Percentiles rank a stretch among this genome's conserved stretches.
Conservation (phyloP, 2,888 invertebrate species). For the Epinotia bilunana region DNA sequence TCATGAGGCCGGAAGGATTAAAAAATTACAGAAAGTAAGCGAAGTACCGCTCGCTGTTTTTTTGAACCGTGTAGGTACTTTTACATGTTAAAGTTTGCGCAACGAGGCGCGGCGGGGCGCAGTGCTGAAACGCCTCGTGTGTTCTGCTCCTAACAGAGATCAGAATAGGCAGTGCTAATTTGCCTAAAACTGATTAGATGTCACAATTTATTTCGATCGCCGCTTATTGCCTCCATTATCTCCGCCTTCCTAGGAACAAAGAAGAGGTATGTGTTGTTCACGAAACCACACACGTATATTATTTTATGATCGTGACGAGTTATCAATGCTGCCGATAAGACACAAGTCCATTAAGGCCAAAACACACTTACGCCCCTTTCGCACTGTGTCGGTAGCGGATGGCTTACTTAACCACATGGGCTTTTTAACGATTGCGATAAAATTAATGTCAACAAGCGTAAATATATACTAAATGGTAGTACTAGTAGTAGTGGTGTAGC, state of each 20-base stretch:
- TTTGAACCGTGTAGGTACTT: no score
- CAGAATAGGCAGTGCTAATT: background rate
- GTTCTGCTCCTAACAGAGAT: background rate
- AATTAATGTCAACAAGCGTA: background rate
- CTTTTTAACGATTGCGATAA: background rate
- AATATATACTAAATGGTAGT: background rate
- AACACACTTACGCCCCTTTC: background rate
- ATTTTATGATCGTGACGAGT: background rate
- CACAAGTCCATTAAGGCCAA: background rate
- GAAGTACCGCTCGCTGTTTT: no score
- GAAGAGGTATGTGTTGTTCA: background rate
- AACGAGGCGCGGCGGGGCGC: no score
- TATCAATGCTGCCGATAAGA: background rate
- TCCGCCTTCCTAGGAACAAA: background rate
- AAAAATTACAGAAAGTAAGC: no score
- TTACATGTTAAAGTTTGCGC: no score
- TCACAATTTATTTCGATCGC: no score
- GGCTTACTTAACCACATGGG: background rate
- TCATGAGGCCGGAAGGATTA: no score
- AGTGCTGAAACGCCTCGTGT: no score
- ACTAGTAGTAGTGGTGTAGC: no score
- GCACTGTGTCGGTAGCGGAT: background rate
- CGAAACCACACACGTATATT: background rate
- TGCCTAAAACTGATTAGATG: background rate
- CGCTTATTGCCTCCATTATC: constrained; percentile 16